Conservation (phyloP, 2,113 vertebrate genomes). For the Cavia aperea region DNA sequence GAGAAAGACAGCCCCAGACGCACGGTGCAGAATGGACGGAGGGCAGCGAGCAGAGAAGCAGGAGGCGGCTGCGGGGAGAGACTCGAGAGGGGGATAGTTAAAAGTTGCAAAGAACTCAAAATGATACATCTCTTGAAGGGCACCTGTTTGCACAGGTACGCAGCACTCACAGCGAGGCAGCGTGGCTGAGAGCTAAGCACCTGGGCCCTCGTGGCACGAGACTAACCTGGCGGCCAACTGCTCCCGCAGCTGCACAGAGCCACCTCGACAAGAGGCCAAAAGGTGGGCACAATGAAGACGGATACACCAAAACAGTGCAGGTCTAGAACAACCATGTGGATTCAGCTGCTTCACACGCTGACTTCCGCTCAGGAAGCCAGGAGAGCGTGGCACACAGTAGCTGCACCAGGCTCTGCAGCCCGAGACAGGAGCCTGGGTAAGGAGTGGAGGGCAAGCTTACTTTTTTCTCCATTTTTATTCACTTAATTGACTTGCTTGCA, state of each 20-base stretch:
- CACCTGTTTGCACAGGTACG: not conserved
- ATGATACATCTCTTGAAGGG: not conserved
- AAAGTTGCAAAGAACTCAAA: not conserved
- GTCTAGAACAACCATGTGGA: not conserved
- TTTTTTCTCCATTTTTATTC: not conserved
- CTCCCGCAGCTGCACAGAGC: not conserved
- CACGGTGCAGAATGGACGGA: not conserved
- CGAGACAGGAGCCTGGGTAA: rapidly evolving
- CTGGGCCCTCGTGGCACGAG: no score
- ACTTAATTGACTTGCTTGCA: not conserved
- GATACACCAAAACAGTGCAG: not conserved
- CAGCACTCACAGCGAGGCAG: rapidly evolving
- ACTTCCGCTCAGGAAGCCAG: not conserved
- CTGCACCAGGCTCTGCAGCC: rapidly evolving
- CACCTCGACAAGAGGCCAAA: not conserved
- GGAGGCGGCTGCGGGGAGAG: not conserved
- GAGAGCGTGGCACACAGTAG: rapidly evolving
- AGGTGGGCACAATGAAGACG: not conserved
- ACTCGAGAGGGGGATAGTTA: not conserved
- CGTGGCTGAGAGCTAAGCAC: rapidly evolving
- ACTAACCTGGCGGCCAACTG: rapidly evolving
- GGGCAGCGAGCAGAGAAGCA: not conserved
- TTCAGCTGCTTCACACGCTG: rapidly evolving
- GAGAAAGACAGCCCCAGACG: not conserved
- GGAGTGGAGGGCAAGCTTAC: not conserved